A percentile compares a stretch with the other conserved stretches of the same genome.
Evolutionary conservation across 2,888 invertebrate species (phyloP).

Genomic region (Agriopis marginaria): DNA sequence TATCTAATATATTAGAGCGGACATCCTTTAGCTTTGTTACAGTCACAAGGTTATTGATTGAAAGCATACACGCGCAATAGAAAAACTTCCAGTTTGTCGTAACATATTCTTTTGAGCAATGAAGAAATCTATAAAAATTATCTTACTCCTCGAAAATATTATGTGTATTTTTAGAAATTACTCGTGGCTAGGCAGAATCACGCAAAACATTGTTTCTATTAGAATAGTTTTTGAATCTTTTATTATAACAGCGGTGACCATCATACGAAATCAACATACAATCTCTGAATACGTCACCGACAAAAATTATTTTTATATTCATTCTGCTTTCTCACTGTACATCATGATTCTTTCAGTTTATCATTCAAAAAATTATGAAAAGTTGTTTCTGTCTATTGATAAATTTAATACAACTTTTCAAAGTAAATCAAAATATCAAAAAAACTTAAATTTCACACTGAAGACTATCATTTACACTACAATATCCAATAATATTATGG

Average conservation of each 20-base stretch:
- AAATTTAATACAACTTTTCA: background rate
- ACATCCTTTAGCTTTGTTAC: too few species aligned
- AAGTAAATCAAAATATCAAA: background rate
- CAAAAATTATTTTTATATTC: background rate
- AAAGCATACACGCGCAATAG: too few species aligned
- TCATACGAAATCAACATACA: background rate
- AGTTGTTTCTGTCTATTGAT: background rate
- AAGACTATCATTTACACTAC: background rate
- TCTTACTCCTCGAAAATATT: background rate
- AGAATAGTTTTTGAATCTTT: background rate
- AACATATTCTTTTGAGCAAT: background rate
- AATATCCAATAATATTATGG: background rate
- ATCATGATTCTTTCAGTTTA: background rate
- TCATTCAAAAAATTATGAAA: constrained; percentile 10
- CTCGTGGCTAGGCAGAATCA: background rate
- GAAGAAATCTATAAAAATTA: background rate
- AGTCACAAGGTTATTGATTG: too few species aligned
- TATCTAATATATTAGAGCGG: too few species aligned
- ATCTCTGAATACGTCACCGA: background rate
- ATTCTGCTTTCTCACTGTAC: background rate
- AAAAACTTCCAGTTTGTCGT: too few species aligned
- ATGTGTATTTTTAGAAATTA: constrained; percentile 1
- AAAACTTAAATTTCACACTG: background rate
- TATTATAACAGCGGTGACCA: background rate
- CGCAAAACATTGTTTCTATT: background rate